Evolutionary conservation across 2,113 vertebrate genomes (phyloP), one percentile per base, ranked within the genome.

Genomic region (Entomyzon cyanotis): DNA sequence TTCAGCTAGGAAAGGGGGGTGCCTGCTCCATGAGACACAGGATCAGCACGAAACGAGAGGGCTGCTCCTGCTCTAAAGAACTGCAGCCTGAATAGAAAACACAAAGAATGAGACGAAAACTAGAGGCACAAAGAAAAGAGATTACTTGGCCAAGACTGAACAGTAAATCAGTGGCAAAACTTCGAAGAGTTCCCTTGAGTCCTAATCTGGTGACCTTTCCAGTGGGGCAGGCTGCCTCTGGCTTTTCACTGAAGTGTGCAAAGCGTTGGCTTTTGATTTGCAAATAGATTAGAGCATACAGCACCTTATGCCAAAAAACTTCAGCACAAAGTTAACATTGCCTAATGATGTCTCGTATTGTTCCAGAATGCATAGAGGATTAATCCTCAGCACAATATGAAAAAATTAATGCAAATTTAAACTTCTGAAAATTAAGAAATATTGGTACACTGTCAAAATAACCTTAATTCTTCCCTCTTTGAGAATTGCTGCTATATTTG

Each of bases 171-270:
- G 84, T 94, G 95, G 87, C 86, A 96, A 84, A 89, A 89, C 73
- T 96, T 87, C 15, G 91, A 95, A 93, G 60, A 87, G 84, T 63
- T 92, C 90, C 84, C 94, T 65, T 62, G 92, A 93, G 95, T 86
- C 89, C 84, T 94, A 96, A 95, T 94, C 95, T 94, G 78, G 78
- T 93, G 95, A 95, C 94, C 91, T 94, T 90, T 97, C 90, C 83
- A 91, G 90, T 82, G 86, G 92, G 92, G 94, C 93, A 96, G 60
- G 83, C 88, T 95, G 94, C 95, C 95, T 97, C 92, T 94, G 94
- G 94, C 95, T 96, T 96, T 97, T 90, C 88, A 93, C 64, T 96
- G 94, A 74, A 96, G 93, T 97, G 93, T 95, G 90, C 90, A 95
- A 94, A 96, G 85, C 18, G 2, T 58, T 96, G 94, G 93, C 92